Conservation (phyloP, 2,888 invertebrate species). For the Drosophila melanosoma region DNA sequence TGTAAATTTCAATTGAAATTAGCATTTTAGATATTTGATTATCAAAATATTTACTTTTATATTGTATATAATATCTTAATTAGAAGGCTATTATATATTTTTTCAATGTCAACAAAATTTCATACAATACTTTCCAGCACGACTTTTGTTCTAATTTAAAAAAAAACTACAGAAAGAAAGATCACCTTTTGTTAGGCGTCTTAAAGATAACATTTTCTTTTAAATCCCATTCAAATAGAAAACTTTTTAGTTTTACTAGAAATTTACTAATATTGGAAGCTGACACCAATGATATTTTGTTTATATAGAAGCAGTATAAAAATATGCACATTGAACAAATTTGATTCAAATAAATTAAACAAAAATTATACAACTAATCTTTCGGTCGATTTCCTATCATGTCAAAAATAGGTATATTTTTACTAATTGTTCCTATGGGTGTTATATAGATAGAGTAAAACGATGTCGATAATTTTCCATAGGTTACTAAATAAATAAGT, state of each 20-base stretch:
- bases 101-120: too few species aligned
- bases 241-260: not conserved
- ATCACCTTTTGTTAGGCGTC: not conserved
- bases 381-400: too few species aligned
- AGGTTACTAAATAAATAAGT: not conserved
- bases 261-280: not conserved
- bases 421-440: too few species aligned
- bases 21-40: not conserved
- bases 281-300: not conserved
- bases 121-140: too few species aligned
- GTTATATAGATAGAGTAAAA: too few species aligned
- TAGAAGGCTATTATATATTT: not conserved
- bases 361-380: not conserved
- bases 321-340: not conserved
- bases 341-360: not conserved
- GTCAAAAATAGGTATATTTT: too few species aligned
- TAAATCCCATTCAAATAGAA: not conserved
- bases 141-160: not conserved
- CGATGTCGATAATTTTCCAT: not conserved
- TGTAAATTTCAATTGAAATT: slow-evolving; percentile 27
- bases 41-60: not conserved
- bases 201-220: not conserved
- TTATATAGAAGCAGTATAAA: not conserved
- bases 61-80: not conserved
- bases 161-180: not conserved